Evolutionary conservation across 2,113 vertebrate species (phyloP), one percentile per base, ranked within the genome.

Genomic region (Bos javanicus): DNA sequence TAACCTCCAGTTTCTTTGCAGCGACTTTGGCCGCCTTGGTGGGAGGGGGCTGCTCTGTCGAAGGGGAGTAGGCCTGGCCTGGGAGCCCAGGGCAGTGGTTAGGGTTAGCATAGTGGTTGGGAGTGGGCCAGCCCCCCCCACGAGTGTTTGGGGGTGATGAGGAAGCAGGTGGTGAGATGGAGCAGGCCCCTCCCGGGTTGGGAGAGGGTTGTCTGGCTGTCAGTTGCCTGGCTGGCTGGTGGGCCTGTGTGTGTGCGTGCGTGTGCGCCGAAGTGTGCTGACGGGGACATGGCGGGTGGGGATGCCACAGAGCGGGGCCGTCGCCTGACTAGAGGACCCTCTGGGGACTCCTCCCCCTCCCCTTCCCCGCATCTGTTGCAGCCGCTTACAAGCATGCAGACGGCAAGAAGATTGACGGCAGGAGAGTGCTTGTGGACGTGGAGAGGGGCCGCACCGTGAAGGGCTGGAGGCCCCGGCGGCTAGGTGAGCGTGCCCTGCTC

Each of bases 311-410:
- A 33, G 2, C 2, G 0, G 81, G 80, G 74, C 83, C 33, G 33
- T 87, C 48, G 90, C 30, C 97, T 98, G 96, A 98, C 94, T 96
- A 98, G 95, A 83, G 95, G 80, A 93, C 87, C 94, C 92, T 95
- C 94, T 95, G 98, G 98, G 98, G 96, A 97, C 83, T 91, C 91
- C 82, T 98, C 96, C 94, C 95, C 97, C 78, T 81, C 97, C 98
- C 97, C 95, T 98, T 97, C 96, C 98, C 98, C 96, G 60, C 96
- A 46, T 99, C 98, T 99, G 96, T 99, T 99, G 85, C 99, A 99
- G 99, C 99, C 89, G 99, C 99, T 98, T 99, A 99, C 99, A 99
- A 99, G 98, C 99, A 99, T 30, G 99, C 99, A 28, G 99, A 99
- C 0, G 99, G 99, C 50, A 99, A 99, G 99, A 99, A 99, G 99